Percentiles rank a stretch among this genome's conserved stretches.
phyloP scores from a whole-genome alignment of 2,113 vertebrate genomes.

The Sylvicapra grimmia region DNA sequence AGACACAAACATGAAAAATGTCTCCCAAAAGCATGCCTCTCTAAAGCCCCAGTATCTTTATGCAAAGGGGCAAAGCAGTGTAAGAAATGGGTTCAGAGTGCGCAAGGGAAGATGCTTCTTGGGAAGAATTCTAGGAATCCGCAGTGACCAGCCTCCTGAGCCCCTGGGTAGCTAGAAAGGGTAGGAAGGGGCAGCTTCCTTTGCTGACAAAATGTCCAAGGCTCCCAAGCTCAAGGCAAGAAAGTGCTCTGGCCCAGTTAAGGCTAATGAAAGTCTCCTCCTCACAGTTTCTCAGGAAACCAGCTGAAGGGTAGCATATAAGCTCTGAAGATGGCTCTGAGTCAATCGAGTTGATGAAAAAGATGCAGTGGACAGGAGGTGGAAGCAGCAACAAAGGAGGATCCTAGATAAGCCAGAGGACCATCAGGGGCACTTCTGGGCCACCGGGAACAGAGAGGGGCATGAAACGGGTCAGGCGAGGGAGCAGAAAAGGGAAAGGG shows the following conservation, averaged over 20 bases:
- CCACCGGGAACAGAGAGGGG: background rate
- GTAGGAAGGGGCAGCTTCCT: background rate
- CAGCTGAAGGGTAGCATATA: background rate
- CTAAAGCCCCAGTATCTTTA: background rate
- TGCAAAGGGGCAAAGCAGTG: background rate
- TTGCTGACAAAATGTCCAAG: background rate
- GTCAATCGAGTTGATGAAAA: background rate
- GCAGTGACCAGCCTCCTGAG: background rate
- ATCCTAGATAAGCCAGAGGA: background rate
- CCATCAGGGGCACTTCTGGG: background rate
- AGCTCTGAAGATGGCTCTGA: background rate
- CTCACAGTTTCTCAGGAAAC: conserved; percentile 4
- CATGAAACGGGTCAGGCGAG: background rate
- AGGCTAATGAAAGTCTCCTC: background rate
- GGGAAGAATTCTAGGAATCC: background rate
- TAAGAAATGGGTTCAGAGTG: background rate
- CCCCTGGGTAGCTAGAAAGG: background rate
- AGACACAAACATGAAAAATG: background rate
- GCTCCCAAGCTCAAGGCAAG: background rate
- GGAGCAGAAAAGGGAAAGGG: background rate
- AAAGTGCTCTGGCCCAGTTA: conserved; percentile 26
- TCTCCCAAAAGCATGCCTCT: background rate
- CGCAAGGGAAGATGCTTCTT: background rate
- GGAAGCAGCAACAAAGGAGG: background rate
- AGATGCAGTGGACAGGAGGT: background rate